Base-by-base conservation (phyloP, 1,140 invertebrate species). In the Ylistrum balloti region DNA sequence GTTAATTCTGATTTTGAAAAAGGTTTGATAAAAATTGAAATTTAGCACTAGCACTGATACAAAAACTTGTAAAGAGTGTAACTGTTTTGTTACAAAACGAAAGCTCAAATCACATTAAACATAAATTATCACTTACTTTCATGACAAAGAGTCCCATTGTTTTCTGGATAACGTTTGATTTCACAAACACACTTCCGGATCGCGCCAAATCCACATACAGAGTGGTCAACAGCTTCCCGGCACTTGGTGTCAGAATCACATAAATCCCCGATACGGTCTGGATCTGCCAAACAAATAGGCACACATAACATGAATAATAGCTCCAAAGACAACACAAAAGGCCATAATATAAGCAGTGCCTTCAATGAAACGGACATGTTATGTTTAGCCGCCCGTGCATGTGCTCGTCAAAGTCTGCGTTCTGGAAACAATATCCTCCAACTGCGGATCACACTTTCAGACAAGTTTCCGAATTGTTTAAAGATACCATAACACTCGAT, bases 201-300 rank as follows among this genome's bases (percentile, higher is more conserved):
- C 28, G 0, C 0, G 0, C 56, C 33, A 86, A 85, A 89, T 28
- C 33, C 34, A 45, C 88, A 86, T 22, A 41, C n/a, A 17, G 56
- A 74, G 28, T 74, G 56, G 56, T 32, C 38, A 17, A 89, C 88
- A 28, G 34, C 85, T 32, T 11, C 5, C 13, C 33, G n/a, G 86
- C 88, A 89, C 22, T 89, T 85, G 33, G 10, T 38, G 86, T 89
- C 56, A 22, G 32, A 17, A 33, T 74, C 41, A 86, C 88, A 89
- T 86, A 32, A 28, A 32, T 90, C 89, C 0, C 89, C 86, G 20
- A 90, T 34, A n/a, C 34, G 86, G 32, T 0, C 32, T 9, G 89
- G 86, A 56, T 87, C 89, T 88, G 87, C 45, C 56, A 74, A 74
- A 74, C 56, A 74, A 74, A 74, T 28, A 74, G n/a, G 3, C 56